Evolutionary conservation across 2,113 vertebrate species (phyloP), one percentile per base, ranked within the genome.

Genomic region (Saccopteryx leptura): DNA sequence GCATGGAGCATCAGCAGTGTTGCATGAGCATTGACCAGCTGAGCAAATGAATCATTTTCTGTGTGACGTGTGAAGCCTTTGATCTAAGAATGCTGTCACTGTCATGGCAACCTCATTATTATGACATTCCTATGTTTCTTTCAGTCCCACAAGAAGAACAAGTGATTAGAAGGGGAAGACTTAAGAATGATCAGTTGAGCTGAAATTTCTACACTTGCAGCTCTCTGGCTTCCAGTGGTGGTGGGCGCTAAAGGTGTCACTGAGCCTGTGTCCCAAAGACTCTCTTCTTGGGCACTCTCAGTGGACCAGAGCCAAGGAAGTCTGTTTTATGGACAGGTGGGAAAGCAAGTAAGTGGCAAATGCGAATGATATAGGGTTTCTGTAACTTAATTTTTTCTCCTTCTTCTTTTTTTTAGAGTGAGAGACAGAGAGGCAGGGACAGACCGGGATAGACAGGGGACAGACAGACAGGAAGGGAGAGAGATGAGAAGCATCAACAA

Each of bases 241-340:
- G 46, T 75, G 17, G 31, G 39, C 50, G 0, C 68, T 18, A 39
- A 39, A 56, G 26, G 14, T 9, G 14, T 46, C n/a, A 84, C 18
- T 60, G 92, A 88, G 50, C 68, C 58, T 18, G 58, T 11, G 80
- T 69, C 78, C 81, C 91, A 95, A 78, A 63, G 91, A 72, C 33
- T 50, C 56, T 91, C 84, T 88, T 90, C 39, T 48, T 94, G 86
- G 92, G 91, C 46, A 33, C 48, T 81, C 81, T 68, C 75, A 26
- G 91, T 69, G 50, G 26, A 48, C 46, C 93, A 97, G 80, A 90
- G 68, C 93, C 0, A 74, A 93, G 92, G 89, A 92, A 81, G 54
- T 93, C 84, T 86, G 71, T 96, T 93, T 92, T 84, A 96, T 4
- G 97, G 96, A 93, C 91, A 87, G 90, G 78, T 95, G 72, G 90